A percentile compares a stretch with the other conserved stretches of the same genome.
Evolutionary conservation across 2,113 vertebrate species (phyloP).

Genomic region (Recurvirostra avosetta): DNA sequence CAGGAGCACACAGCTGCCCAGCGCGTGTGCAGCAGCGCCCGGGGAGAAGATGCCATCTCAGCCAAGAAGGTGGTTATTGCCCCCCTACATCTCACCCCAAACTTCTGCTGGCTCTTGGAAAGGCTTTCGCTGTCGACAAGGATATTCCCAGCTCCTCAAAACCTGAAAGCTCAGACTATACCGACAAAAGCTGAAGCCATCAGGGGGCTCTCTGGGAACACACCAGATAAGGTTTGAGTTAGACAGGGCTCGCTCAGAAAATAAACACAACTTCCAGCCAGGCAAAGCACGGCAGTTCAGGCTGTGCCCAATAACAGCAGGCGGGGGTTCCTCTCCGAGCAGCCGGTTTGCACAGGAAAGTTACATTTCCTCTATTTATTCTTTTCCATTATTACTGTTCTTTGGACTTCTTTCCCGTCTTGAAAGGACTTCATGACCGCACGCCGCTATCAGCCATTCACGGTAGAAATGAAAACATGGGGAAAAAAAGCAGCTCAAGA

Average conservation of each 20-base stretch:
- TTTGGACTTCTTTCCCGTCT: background rate
- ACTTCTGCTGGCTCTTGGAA: background rate
- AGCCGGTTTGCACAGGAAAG: conserved; percentile 7
- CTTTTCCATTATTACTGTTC: conserved; percentile 30
- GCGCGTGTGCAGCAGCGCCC: background rate
- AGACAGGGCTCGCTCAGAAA: conserved; percentile 13
- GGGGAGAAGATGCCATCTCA: background rate
- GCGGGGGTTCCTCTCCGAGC: background rate
- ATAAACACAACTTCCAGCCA: background rate
- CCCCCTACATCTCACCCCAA: background rate
- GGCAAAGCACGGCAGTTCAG: background rate
- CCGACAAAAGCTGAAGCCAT: background rate
- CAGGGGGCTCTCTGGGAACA: conserved; percentile 40
- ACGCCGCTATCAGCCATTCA: background rate
- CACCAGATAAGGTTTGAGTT: background rate
- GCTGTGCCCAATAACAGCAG: background rate
- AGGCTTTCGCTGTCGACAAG: background rate
- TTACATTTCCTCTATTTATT: conserved; percentile 22
- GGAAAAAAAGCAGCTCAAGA: background rate
- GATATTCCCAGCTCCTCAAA: background rate
- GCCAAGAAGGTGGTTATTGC: background rate
- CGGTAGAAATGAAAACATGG: background rate
- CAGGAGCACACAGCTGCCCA: background rate
- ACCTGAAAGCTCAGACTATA: background rate
- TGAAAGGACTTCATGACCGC: background rate